phyloP scores from a whole-genome alignment of 1,140 invertebrate species.

The Daktulosphaira vitifoliae region DNA sequence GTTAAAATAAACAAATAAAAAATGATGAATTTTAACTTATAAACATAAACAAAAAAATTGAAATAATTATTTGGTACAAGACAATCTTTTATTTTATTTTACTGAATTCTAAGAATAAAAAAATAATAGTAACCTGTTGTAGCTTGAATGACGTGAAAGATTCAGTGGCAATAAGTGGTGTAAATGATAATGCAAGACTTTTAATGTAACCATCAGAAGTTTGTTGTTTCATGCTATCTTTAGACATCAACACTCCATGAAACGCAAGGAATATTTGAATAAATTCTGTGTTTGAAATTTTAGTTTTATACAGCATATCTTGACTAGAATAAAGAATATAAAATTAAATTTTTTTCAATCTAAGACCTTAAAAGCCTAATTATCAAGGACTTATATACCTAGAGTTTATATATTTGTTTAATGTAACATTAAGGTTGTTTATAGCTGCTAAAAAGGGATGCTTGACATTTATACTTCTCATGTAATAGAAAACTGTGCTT shows the following conservation, averaged over 20 bases:
- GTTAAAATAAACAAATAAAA: too few relatives aligned
- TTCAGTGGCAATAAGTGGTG: slow-evolving; percentile 65
- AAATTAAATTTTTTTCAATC: slow-evolving; percentile 3
- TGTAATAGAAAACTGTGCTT: slow-evolving; percentile 74
- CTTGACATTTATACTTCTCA: slow-evolving; percentile 66
- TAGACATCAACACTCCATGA: slow-evolving; percentile 52
- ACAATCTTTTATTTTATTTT: too few relatives aligned
- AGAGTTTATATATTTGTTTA: slow-evolving; percentile 41
- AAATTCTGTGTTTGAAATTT: slow-evolving; percentile 58
- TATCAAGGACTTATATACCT: slow-evolving; percentile 24
- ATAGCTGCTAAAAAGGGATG: slow-evolving; percentile 73
- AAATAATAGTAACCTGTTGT: slow-evolving; percentile 48
- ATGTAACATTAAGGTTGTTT: slow-evolving; percentile 62
- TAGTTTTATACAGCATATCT: slow-evolving; percentile 41
- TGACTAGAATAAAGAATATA: slow-evolving; percentile 28
- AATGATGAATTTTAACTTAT: too few relatives aligned
- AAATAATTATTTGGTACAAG: too few relatives aligned
- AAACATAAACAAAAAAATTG: too few relatives aligned
- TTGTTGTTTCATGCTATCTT: slow-evolving; percentile 46
- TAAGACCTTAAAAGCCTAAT: too few relatives aligned
- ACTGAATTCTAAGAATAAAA: too few relatives aligned
- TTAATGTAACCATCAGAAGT: slow-evolving; percentile 52
- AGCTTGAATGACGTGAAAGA: slow-evolving; percentile 64
- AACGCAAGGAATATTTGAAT: slow-evolving; percentile 59
- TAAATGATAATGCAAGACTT: slow-evolving; percentile 58